Conservation (phyloP, 2,888 invertebrate species). For the Elaeidobius kamerunicus region DNA sequence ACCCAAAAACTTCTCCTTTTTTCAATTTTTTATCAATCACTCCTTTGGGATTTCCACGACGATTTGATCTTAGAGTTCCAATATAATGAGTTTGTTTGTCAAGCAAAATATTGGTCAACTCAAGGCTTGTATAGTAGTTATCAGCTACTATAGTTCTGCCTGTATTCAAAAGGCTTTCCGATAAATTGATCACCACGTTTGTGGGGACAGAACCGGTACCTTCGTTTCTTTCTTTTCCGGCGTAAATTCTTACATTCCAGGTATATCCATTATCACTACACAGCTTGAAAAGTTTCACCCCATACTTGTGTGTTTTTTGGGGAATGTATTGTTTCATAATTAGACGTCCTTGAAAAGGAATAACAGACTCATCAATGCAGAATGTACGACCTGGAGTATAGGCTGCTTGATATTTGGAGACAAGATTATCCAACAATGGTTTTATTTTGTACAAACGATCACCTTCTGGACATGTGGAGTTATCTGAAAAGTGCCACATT, state of each 20-base stretch:
- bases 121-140: constrained; percentile 30
- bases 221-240: constrained; percentile 27
- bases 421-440: constrained; percentile 30
- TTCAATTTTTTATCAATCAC: constrained; percentile 23
- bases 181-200: constrained; percentile 14
- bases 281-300: constrained; percentile 38
- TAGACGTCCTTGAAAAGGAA: constrained; percentile 37
- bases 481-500: constrained; percentile 37
- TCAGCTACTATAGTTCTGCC: constrained; percentile 24
- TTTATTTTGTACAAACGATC: constrained; percentile 34
- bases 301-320: constrained; percentile 37
- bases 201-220: constrained; percentile 6
- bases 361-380: constrained; percentile 37
- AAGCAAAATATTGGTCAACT: constrained; percentile 28
- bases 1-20: constrained; percentile 16
- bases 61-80: constrained; percentile 28
- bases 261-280: constrained; percentile 31
- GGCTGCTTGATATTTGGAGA: constrained; percentile 28
- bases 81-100: constrained; percentile 28
- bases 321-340: constrained; percentile 36
- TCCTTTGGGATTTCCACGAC: constrained; percentile 23
- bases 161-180: constrained; percentile 9
- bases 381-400: constrained; percentile 34
- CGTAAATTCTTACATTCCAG: constrained; percentile 30
- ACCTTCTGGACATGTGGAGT: constrained; percentile 30